Base-by-base conservation (phyloP, 2,888 invertebrate species). In the Drosophila diplacantha region DNA sequence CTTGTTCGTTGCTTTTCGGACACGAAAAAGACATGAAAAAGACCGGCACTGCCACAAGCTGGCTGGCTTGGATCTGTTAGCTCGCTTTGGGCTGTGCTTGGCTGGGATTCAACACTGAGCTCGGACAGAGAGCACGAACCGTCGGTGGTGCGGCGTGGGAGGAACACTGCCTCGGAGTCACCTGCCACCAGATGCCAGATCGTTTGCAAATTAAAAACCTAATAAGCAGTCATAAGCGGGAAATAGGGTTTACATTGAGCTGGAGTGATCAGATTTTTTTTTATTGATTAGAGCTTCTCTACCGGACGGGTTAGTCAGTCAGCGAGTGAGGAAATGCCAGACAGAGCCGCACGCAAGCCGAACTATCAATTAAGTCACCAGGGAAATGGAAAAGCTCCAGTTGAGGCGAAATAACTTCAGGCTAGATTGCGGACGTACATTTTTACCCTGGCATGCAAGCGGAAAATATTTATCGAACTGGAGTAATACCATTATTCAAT, bases 241-340 rank as follows among this genome's bases (percentile, higher is more conserved):
- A 41, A 68, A 56, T 58, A 56, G 26, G 54, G 54, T 38, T 52
- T 56, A 34, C 31, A 43, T 24, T 20, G 34, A 11, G 32, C 26
- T 29, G 43, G 1, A 18, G 29, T 6, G 39, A 29, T 24, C 34
- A 65, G 59, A 49, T 29, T 24, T 18, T n/a, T n/a, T n/a, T n/a
- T n/a, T n/a, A 18, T 31, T 16, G 26, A 24, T 18, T 37, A 61
- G 59, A 52, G 63, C 58, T 49, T 62, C 54, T 57, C 50, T 24
- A n/a, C 31, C 29, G 26, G 16, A 29, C 38, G 34, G 49, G 58
- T 24, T 29, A 41, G n/a, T 41, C 41, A 29, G 26, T 24, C 8
- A 47, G 37, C 67, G 62, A 73, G 75, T 71, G 74, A 69, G 81
- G 72, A 81, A 81, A 70, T 49, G 54, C 31, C 47, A 47, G 43